Conservation (phyloP, 2,113 vertebrate genomes). For the Megalops atlanticus region DNA sequence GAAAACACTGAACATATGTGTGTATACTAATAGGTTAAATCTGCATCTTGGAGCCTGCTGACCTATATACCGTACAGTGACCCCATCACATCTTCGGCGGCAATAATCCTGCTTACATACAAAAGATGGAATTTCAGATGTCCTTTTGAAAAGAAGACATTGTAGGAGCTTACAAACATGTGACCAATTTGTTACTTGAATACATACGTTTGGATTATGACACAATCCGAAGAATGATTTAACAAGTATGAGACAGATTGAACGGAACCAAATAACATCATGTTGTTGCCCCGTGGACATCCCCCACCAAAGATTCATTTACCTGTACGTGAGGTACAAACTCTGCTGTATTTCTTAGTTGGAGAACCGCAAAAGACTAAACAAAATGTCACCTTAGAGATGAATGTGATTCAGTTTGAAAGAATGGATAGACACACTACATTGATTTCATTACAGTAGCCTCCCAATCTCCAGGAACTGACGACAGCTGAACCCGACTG, state of each 20-base stretch:
- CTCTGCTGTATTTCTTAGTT: too few relatives aligned
- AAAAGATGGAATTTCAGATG: slow-evolving; percentile 11
- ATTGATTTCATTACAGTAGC: not conserved
- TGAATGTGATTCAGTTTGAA: not conserved
- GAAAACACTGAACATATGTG: not conserved
- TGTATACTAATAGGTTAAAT: not conserved
- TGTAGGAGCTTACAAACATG: not conserved
- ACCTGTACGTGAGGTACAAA: too few relatives aligned
- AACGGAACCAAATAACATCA: not conserved
- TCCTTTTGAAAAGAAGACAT: not conserved
- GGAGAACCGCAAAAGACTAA: too few relatives aligned
- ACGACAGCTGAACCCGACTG: not conserved
- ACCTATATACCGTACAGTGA: not conserved
- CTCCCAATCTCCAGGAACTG: not conserved
- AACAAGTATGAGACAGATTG: not conserved
- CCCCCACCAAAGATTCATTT: too few relatives aligned
- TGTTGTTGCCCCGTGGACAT: not conserved
- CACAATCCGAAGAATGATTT: not conserved
- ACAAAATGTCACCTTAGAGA: too few relatives aligned
- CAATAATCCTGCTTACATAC: slow-evolving; percentile 24
- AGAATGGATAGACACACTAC: not conserved
- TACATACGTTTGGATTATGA: not conserved
- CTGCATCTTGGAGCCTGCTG: not conserved
- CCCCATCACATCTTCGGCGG: not conserved
- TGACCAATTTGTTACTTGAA: not conserved